phyloP scores from a whole-genome alignment of 2,888 invertebrate genomes.

The Drosophila lutescens region DNA sequence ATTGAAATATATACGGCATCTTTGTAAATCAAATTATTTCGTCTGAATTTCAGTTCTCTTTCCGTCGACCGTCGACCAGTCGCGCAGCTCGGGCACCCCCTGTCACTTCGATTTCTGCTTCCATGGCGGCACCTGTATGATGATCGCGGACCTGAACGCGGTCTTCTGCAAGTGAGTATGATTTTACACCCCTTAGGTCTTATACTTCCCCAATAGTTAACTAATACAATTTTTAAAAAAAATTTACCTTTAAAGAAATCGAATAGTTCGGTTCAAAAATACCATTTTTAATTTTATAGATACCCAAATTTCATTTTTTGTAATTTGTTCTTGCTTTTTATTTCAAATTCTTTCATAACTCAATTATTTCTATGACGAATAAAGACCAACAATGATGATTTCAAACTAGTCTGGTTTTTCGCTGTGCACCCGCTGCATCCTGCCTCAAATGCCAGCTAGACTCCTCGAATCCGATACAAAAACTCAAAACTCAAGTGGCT shows the following conservation, averaged over 20 bases:
- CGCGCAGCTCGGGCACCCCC: conserved; percentile 65
- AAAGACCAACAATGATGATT: no score
- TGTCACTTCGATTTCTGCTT: conserved; percentile 91
- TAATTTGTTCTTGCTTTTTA: no score
- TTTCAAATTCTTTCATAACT: no score
- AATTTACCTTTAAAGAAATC: no score
- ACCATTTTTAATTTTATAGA: no score
- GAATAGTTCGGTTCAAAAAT: no score
- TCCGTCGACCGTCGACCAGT: conserved; percentile 81
- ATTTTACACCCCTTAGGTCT: no score
- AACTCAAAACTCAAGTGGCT: conserved; percentile 64
- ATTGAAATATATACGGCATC: conserved; percentile 7
- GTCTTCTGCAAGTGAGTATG: conserved; percentile 93
- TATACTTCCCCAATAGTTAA: no score
- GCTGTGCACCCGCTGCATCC: conserved; percentile 23
- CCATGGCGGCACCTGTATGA: conserved; percentile 94
- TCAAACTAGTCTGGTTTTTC: not conserved
- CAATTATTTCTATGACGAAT: no score
- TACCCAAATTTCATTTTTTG: no score
- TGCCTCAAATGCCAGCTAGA: conserved; percentile 16
- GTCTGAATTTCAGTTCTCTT: conserved; percentile 78
- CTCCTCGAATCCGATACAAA: conserved; percentile 23
- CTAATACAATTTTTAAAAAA: no score
- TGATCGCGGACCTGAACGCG: conserved; percentile 91
- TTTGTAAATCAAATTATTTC: conserved; percentile 37